Evolutionary conservation across 92 coral and sea anemone genomes (phyloP).

Genomic region (Porites rus): DNA sequence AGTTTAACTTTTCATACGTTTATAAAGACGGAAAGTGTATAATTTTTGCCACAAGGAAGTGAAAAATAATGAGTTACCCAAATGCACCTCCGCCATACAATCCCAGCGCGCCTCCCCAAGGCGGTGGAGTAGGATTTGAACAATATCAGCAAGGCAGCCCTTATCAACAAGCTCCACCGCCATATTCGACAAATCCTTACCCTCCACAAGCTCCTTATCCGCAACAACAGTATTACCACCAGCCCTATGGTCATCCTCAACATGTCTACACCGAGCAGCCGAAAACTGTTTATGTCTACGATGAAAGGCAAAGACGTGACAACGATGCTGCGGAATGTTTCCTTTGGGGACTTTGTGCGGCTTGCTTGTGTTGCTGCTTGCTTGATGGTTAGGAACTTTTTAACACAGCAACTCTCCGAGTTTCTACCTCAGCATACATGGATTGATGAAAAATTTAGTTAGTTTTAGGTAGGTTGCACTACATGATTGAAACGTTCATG

Average conservation of each 20-base stretch:
- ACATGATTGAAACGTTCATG: no score
- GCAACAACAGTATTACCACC: slow-evolving; percentile 53
- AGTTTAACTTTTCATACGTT: no score
- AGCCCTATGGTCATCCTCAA: slow-evolving; percentile 67
- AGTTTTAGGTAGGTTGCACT: no score
- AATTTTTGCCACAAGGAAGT: background rate
- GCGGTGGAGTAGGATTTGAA: slow-evolving; percentile 80
- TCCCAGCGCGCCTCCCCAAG: slow-evolving; percentile 60
- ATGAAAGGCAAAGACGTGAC: slow-evolving; percentile 47
- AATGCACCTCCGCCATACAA: slow-evolving; percentile 86
- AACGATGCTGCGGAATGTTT: slow-evolving; percentile 85
- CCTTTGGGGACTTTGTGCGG: slow-evolving; percentile 89
- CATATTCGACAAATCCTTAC: slow-evolving; percentile 58
- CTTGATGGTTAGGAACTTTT: slow-evolving; percentile 26
- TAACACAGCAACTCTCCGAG: background rate
- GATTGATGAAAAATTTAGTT: no score
- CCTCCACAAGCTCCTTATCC: slow-evolving; percentile 38
- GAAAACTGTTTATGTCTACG: slow-evolving; percentile 93
- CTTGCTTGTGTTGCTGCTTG: slow-evolving; percentile 93
- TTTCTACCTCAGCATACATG: no score
- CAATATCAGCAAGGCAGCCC: slow-evolving; percentile 87
- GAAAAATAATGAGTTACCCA: slow-evolving; percentile 50
- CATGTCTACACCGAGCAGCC: slow-evolving; percentile 84
- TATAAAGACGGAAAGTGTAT: background rate
- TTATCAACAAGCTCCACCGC: slow-evolving; percentile 70